Base-by-base conservation (phyloP, 2,888 invertebrate genomes). In the Drosophila picticornis region DNA sequence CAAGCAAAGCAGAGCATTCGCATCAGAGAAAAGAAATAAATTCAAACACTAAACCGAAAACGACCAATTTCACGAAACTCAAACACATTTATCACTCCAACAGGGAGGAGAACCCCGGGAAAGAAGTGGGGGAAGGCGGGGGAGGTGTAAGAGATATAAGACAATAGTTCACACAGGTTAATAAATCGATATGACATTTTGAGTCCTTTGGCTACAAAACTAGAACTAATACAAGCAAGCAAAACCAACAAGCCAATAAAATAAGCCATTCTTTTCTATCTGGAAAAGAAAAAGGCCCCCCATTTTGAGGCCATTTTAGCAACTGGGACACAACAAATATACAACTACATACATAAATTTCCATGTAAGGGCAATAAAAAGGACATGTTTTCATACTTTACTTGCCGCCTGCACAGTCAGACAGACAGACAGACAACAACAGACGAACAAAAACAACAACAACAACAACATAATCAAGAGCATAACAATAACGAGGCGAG, bases 141-240 rank as follows among this genome's bases (percentile, higher is more conserved):
- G 9, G 34, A 3, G 3, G 22, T 38, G 9, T 16, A 16, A 11
- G 10, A 19, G 52, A 25, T 9, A 67, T 48, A 60, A 77, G 72
- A 84, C 83, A 80, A 84, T 85, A 90, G 90, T 91, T 90, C 91
- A 91, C 83, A 90, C 90, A 88, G 91, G 88, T 88, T 88, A 90
- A 90, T 88, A 88, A 90, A 88, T 88, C 91, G 91, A 90, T 88
- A 88, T 90, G 88, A 90, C 88, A 90, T 90, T 84, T 85, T 75
- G 78, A 78, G 81, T 73, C 72, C 25, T 29, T 34, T 34, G 62
- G 29, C 70, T 43, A 22, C 34, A 34, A 55, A 72, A 61, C 70
- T 64, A 55, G 27, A 72, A 63, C 75, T 72, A 67, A 61, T 63
- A 56, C 52, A 58, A 36, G 43, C 77, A 27, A 50, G 16, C 51